Evolutionary conservation across 2,113 vertebrate species (phyloP).

Genomic region (Anarrhichthys ocellatus): DNA sequence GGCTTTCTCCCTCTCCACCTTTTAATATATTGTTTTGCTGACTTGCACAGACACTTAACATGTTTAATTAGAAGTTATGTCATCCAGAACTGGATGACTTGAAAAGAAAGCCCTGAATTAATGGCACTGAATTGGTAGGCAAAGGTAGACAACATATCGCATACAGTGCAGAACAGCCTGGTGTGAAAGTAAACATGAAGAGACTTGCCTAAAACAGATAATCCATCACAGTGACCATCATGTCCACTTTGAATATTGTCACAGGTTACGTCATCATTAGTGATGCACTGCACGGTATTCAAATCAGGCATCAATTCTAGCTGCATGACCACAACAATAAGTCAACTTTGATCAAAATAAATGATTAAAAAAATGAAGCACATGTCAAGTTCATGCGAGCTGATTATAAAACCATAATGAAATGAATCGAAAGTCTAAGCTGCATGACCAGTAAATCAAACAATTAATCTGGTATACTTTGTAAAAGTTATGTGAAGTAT

Average conservation of each 20-base stretch:
- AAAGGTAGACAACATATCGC: background rate
- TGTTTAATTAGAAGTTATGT: conserved; percentile 16
- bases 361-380: background rate
- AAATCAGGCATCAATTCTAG: background rate
- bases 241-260: conserved; percentile 7
- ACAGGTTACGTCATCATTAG: conserved; percentile 1
- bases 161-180: background rate
- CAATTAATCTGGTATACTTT: background rate
- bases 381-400: background rate
- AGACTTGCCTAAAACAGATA: background rate
- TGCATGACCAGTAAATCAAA: background rate
- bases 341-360: background rate
- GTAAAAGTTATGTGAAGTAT: background rate
- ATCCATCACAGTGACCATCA: conserved; percentile 5
- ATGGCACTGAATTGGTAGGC: background rate
- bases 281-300: background rate
- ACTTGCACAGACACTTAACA: background rate
- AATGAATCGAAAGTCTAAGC: background rate
- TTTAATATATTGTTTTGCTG: background rate
- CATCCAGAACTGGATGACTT: background rate
- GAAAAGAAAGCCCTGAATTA: background rate
- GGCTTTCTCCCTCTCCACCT: background rate
- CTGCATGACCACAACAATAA: background rate
- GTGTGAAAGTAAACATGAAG: conserved; percentile 5
- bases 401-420: background rate